These are phyloP conservation scores for Macrophya alboannulata DNA, from an alignment of 2,888 invertebrate species.

Conservation along the genomic window DNA sequence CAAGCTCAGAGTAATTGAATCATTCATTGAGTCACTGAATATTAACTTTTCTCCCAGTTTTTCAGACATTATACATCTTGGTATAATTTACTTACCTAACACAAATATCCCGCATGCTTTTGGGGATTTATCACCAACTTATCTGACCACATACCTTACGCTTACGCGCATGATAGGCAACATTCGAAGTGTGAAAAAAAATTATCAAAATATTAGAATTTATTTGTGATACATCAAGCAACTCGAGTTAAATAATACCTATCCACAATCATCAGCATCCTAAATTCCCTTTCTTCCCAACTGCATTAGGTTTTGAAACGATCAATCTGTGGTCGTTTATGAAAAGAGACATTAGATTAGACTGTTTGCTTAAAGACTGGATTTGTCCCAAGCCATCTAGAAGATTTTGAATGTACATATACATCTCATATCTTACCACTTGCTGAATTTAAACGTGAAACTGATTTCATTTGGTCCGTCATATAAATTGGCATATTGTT, in stretches of 20 bases:
- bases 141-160: slow-evolving; percentile 76
- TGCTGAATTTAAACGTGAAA: not conserved
- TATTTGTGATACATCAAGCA: slow-evolving; percentile 17
- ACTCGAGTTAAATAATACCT: slow-evolving; percentile 26
- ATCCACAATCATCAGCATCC: slow-evolving; percentile 33
- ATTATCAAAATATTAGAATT: slow-evolving; percentile 9
- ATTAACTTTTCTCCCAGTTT: slow-evolving; percentile 53
- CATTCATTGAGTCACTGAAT: slow-evolving; percentile 33
- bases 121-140: slow-evolving; percentile 73
- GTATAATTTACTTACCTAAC: slow-evolving; percentile 65
- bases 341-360: not conserved
- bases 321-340: not conserved
- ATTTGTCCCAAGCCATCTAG: not conserved
- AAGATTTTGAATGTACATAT: not conserved
- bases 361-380: not conserved
- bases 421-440: not conserved
- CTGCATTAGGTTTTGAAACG: slow-evolving; percentile 10
- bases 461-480: not conserved
- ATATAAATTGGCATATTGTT: not conserved
- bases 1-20: slow-evolving; percentile 1
- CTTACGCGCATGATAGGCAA: slow-evolving; percentile 77
- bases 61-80: slow-evolving; percentile 55
- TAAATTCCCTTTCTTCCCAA: slow-evolving; percentile 5
- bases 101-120: slow-evolving; percentile 77
- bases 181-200: slow-evolving; percentile 66